Evolutionary conservation across 2,113 vertebrate species (phyloP).

Genomic region (Halcyon malimbica): DNA sequence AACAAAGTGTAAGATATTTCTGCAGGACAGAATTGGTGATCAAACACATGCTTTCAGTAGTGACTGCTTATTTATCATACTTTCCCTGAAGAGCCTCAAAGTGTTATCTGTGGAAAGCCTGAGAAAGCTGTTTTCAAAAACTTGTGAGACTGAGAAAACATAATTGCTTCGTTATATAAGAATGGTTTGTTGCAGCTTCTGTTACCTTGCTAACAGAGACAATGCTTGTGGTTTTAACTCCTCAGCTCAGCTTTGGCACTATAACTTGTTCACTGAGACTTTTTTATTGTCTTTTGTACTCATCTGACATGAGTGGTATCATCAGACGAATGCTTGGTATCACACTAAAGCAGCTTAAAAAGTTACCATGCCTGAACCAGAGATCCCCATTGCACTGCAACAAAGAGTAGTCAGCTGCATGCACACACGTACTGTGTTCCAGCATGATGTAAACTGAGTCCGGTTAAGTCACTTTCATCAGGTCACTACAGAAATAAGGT

Average conservation of each 20-base stretch:
- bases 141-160: slow-evolving; percentile 31
- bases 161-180: slow-evolving; percentile 4
- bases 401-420: not conserved
- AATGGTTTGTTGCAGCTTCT: not conserved
- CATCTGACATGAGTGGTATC: not conserved
- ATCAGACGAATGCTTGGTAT: not conserved
- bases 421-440: not conserved
- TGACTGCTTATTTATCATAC: slow-evolving; percentile 31
- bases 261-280: not conserved
- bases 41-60: not conserved
- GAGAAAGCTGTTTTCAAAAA: slow-evolving; percentile 29
- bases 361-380: rapidly evolving
- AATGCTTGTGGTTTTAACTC: not conserved
- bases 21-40: not conserved
- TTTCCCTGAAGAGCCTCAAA: not conserved
- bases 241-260: not conserved
- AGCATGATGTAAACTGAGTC: not conserved
- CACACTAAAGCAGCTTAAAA: not conserved
- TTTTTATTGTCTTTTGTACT: not conserved
- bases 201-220: slow-evolving; percentile 1
- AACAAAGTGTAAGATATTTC: not conserved
- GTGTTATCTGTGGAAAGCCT: slow-evolving; percentile 3
- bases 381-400: not conserved
- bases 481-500: not conserved
- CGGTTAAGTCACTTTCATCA: not conserved